Percentiles rank a stretch among this genome's conserved stretches.
Conservation (phyloP, 2,113 vertebrate genomes). For the Semicossyphus pulcher region DNA sequence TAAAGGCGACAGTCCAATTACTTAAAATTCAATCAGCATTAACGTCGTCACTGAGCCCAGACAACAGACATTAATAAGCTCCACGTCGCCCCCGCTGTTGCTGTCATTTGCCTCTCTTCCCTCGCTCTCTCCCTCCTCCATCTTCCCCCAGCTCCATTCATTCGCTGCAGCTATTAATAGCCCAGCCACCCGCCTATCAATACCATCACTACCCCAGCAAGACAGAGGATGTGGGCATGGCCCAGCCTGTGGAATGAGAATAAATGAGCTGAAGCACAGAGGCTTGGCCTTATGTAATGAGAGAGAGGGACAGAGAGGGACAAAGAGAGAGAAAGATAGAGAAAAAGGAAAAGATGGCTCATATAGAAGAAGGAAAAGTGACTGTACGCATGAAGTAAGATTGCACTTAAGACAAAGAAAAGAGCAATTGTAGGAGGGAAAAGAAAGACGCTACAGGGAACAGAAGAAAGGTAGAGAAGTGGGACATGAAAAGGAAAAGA, state of each 20-base stretch:
- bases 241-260: slow-evolving; percentile 56
- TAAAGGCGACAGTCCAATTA: slow-evolving; percentile 46
- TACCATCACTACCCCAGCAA: slow-evolving; percentile 76
- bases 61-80: slow-evolving; percentile 65
- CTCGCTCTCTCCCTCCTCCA: slow-evolving; percentile 41
- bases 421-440: background rate
- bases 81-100: slow-evolving; percentile 40
- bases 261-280: slow-evolving; percentile 56
- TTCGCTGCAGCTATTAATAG: slow-evolving; percentile 76
- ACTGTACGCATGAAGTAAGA: too few species aligned
- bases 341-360: background rate
- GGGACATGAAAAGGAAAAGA: background rate
- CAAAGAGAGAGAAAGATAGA: background rate
- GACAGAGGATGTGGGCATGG: slow-evolving; percentile 67
- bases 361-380: background rate
- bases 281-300: slow-evolving; percentile 56
- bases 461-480: background rate
- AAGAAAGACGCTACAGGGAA: background rate
- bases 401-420: background rate
- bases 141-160: slow-evolving; percentile 69
- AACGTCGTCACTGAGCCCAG: slow-evolving; percentile 52
- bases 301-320: background rate
- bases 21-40: slow-evolving; percentile 71
- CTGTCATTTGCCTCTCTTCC: slow-evolving; percentile 54
- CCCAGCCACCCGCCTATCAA: slow-evolving; percentile 72